Percentiles rank a stretch among this genome's conserved stretches.
These are phyloP conservation scores for Zaprionus capensis DNA, from an alignment of 1,140 invertebrate genomes.

Conservation along the genomic window DNA sequence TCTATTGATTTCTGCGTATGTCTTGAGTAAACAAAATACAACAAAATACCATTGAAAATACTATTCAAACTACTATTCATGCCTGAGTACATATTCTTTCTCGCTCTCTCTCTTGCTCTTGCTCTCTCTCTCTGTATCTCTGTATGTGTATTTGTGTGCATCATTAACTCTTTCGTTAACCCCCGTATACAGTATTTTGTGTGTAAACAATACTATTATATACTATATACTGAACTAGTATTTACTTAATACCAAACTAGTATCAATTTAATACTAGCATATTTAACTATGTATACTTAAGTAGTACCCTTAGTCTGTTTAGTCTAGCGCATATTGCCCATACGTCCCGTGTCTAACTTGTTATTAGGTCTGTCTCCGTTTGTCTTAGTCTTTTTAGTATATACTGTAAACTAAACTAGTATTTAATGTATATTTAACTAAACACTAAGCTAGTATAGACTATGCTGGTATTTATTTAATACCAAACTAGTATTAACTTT, in stretches of 20 bases:
- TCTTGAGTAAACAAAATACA: conserved; percentile 59
- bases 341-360: conserved; percentile 7
- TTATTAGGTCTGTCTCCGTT: too few relatives aligned
- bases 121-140: not conserved
- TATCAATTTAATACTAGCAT: not conserved
- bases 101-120: not conserved
- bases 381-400: too few relatives aligned
- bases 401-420: too few relatives aligned
- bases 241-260: not conserved
- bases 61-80: conserved; percentile 29
- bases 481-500: too few relatives aligned
- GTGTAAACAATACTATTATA: not conserved
- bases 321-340: conserved; percentile 25
- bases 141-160: conserved; percentile 17
- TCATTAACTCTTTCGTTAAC: not conserved
- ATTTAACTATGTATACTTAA: conserved; percentile 18
- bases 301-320: conserved; percentile 26
- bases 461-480: not conserved
- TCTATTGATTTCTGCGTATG: conserved; percentile 72
- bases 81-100: conserved; percentile 16
- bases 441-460: not conserved
- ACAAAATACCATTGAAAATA: conserved; percentile 33
- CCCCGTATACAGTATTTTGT: not conserved
- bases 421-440: too few relatives aligned
- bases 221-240: not conserved